Evolutionary conservation across 2,797 vertebrate species (phyloP), one percentile per base, ranked within the genome.

Genomic region (Gallinago stenura): DNA sequence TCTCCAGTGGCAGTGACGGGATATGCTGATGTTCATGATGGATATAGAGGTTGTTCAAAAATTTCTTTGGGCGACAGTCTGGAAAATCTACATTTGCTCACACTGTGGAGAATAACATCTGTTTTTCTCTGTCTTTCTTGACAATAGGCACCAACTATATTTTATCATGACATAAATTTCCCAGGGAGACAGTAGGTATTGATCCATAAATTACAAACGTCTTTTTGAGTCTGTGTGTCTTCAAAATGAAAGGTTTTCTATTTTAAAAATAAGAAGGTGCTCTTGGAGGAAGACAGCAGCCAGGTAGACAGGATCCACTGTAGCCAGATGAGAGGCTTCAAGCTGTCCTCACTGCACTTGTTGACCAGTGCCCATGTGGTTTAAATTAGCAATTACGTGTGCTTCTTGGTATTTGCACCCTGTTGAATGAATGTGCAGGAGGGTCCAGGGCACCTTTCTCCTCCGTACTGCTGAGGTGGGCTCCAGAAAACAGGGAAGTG

Each of bases 81-180:
- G 71, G 83, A 97, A 96, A 95, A 95, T 85, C 79, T 68, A 85
- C 46, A 61, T 90, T 95, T 94, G 82, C 41, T 97, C 92, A 81
- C 28, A 51, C 41, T 24, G 11, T 76, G 83, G 45, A 81, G 76
- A 90, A 51, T 41, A 96, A 83, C 75, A 94, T 91, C 94, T 97
- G 95, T 7, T 75, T 90, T 83, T 71, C 37, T 73, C 33, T 88
- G 30, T 37, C 46, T 71, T 64, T 85, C 73, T 89, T 91, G 89
- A 96, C 70, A 84, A n/a, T 39, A 82, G 69, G 18, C 30, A 72
- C 65, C 46, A 84, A 82, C 64, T 89, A 22, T 94, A 45, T 93
- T 89, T 97, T 94, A 88, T 65, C 73, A 75, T 91, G 60, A 69
- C 69, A 87, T 92, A 69, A 56, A 86, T 81, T 83, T 80, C 80